phyloP scores from a whole-genome alignment of 1,140 invertebrate species.

The Tetragonula clypearis region DNA sequence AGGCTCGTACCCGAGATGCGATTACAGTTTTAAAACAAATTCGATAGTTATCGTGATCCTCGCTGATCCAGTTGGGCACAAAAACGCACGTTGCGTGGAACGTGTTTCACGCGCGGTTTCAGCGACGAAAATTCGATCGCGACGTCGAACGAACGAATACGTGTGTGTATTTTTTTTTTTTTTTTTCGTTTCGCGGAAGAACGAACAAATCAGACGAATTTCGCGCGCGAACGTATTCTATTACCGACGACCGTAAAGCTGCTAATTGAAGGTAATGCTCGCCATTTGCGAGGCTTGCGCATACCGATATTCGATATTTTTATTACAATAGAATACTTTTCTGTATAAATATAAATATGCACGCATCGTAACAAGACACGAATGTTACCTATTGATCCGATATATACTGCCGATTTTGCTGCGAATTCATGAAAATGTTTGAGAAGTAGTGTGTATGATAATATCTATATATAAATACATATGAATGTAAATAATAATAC shows the following conservation, averaged over 20 bases:
- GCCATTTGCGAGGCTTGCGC: neutral
- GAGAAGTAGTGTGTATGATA: too few relatives aligned
- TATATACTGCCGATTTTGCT: too few relatives aligned
- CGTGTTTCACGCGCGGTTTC: neutral
- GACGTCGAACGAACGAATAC: neutral
- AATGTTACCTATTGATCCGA: too few relatives aligned
- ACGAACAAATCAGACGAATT: neutral
- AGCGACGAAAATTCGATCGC: neutral
- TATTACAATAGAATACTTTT: neutral
- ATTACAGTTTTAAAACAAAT: neutral
- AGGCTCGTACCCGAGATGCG: neutral
- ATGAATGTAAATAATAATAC: too few relatives aligned
- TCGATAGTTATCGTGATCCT: neutral
- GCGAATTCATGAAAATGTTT: too few relatives aligned
- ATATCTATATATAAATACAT: too few relatives aligned
- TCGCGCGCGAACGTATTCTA: neutral
- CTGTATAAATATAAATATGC: too few relatives aligned
- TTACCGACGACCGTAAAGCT: neutral
- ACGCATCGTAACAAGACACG: too few relatives aligned
- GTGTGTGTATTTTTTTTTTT: neutral
- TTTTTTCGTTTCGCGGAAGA: neutral
- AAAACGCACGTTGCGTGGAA: neutral
- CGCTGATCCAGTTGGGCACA: neutral
- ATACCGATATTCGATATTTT: neutral
- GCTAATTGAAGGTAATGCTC: slow-evolving; percentile 3